Conservation (phyloP, 2,888 invertebrate genomes). For the Sminthurinus aureus region DNA sequence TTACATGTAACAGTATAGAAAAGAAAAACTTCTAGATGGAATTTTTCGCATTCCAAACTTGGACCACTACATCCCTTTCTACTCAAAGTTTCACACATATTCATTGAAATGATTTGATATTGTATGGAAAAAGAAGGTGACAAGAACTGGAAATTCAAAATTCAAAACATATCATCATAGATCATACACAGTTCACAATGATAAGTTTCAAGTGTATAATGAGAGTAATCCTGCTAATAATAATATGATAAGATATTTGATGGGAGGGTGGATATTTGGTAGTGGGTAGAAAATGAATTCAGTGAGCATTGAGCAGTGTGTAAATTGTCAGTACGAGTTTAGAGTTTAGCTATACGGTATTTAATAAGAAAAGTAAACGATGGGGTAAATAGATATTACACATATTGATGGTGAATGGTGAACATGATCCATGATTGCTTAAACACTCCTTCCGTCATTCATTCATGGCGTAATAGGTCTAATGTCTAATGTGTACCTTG, state of each 20-base stretch:
- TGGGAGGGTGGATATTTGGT: slow-evolving; percentile 8
- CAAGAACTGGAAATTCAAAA: too few species aligned
- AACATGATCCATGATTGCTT: slow-evolving; percentile 23
- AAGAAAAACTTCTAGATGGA: too few species aligned
- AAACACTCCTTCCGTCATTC: slow-evolving; percentile 1
- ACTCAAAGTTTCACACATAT: too few species aligned
- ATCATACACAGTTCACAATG: background rate
- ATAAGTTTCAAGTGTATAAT: background rate
- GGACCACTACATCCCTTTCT: too few species aligned
- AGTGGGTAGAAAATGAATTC: background rate
- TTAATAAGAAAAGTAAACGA: slow-evolving; percentile 19
- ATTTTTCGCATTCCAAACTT: too few species aligned
- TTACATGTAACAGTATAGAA: too few species aligned
- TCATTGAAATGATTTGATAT: too few species aligned
- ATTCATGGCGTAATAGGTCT: background rate
- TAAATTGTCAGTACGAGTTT: slow-evolving; percentile 27
- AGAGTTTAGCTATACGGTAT: too few species aligned
- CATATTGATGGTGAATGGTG: slow-evolving; percentile 15
- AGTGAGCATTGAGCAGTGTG: too few species aligned
- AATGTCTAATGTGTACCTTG: background rate
- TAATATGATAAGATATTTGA: slow-evolving; percentile 25
- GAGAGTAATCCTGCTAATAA: background rate
- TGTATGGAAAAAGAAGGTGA: too few species aligned
- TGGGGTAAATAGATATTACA: slow-evolving; percentile 7
- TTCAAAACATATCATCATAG: background rate